These are phyloP conservation scores for Lepidocyrtinus sp. DNA, from an alignment of 2,888 invertebrate genomes.

Conservation along the genomic window DNA sequence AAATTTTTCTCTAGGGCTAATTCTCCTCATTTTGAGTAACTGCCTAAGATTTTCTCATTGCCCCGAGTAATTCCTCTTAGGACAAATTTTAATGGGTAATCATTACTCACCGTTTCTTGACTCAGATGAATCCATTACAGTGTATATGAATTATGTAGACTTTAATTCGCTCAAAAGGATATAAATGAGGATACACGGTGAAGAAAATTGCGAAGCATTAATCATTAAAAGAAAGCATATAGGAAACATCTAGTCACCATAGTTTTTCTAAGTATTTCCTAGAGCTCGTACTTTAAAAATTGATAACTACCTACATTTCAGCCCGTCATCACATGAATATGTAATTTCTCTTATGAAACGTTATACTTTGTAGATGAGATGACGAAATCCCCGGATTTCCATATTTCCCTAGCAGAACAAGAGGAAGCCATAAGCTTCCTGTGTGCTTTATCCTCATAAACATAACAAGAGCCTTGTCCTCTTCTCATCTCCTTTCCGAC, in stretches of 20 bases:
- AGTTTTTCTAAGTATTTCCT: neutral
- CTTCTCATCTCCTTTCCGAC: too few relatives aligned
- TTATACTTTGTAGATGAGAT: neutral
- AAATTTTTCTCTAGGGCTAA: conserved; percentile 10
- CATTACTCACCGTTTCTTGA: conserved; percentile 11
- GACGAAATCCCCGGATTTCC: conserved; percentile 47
- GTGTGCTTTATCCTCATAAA: conserved; percentile 1
- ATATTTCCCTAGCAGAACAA: conserved; percentile 34
- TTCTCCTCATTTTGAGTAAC: neutral
- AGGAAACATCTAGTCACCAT: neutral
- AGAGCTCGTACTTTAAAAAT: neutral
- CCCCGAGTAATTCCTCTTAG: conserved; percentile 1
- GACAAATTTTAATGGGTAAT: conserved; percentile 21
- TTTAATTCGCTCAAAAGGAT: conserved; percentile 11
- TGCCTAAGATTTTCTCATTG: neutral
- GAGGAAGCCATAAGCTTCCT: conserved; percentile 40
- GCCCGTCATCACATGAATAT: conserved; percentile 36
- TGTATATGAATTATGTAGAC: neutral
- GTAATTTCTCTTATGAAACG: conserved; percentile 32
- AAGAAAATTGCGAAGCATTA: conserved; percentile 8
- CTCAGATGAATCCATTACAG: neutral
- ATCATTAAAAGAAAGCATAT: neutral
- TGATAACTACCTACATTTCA: conserved; percentile 10
- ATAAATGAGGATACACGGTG: neutral
- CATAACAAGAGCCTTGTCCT: conserved; percentile 31